Base-by-base conservation (phyloP, 1,140 invertebrate genomes). In the Campodea augens region DNA sequence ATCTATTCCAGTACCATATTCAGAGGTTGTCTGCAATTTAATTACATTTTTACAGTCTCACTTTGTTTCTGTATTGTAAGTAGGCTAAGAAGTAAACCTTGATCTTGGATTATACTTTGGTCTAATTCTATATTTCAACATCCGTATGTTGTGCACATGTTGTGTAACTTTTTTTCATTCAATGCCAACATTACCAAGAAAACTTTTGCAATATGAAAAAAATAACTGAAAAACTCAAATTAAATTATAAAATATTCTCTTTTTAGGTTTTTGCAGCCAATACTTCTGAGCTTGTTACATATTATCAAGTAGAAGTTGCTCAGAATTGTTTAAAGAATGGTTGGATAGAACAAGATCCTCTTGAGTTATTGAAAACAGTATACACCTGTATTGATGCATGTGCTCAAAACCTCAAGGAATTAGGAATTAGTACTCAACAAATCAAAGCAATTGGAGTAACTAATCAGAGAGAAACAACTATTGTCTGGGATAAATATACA, bases 331-430 rank as follows among this genome's bases (percentile, higher is more conserved):
- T 88, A 0, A 73, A 84, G 49, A 87, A 92, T 66, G 89, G 89
- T 55, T 98, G 92, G 91, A 81, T 86, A 4, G 95, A 98, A 61
- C 87, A 95, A 59, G 84, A 97, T 60, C 87, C 92, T 0, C 64
- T 73, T 44, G 78, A 87, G 55, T 77, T 97, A 51, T 65, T 93
- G 19, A 66, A 76, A 13, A 78, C 86, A 7, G 79, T 91, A 12
- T 65, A 74, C 37, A 74, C 76, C 55, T 91, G 85, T 55, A 83
- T 92, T 7, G 70, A 78, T 48, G 69, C 73, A 52, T 73, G 77
- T 5, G 65, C 77, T 3, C 67, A 69, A 43, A 69, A 77, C 52
- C 54, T 83, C 38, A 59, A 71, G 42, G 60, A 63, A 7, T 54
- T 80, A 5, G 76, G 77, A 21, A 72, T 82, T 43, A 70, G 74